Evolutionary conservation across 1,140 invertebrate species (phyloP), one percentile per base, ranked within the genome.

Genomic region (Cheumatopsyche charites): DNA sequence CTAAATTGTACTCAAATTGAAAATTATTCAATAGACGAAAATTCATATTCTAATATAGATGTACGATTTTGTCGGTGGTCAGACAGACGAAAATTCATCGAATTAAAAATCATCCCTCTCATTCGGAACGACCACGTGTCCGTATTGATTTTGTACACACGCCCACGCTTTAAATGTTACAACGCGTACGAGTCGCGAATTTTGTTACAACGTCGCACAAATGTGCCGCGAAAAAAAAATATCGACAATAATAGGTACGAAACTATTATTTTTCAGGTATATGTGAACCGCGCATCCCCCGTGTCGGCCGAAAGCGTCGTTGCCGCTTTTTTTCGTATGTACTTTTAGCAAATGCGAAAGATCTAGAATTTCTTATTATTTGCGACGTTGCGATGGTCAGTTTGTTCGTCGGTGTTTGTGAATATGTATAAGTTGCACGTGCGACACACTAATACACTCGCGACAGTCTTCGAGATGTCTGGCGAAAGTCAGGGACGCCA

Each of bases 21-120:
- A n/a, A n/a, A n/a, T n/a, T n/a, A n/a, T n/a, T n/a, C n/a, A n/a
- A n/a, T n/a, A n/a, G n/a, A n/a, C n/a, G n/a, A n/a, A n/a, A n/a
- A n/a, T n/a, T n/a, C n/a, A n/a, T n/a, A n/a, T n/a, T n/a, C n/a
- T n/a, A n/a, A n/a, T n/a, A n/a, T n/a, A n/a, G n/a, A n/a, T n/a
- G n/a, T n/a, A n/a, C n/a, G n/a, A n/a, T n/a, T n/a, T n/a, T n/a
- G n/a, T n/a, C n/a, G n/a, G n/a, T n/a, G n/a, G n/a, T n/a, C n/a
- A n/a, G n/a, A 36, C 29, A 36, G 3, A 36, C 29, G 9, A 36
- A 49, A 19, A 15, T 4, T 49, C 3, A n/a, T 4, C 19, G 6
- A 61, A 25, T 19, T 19, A 61, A 61, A 61, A 23, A 61, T 4
- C 55, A 25, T 19, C n/a, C 55, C 12, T n/a, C n/a, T n/a, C 55